phyloP scores from a whole-genome alignment of 2,113 vertebrate genomes.

The Steatornis caripensis region DNA sequence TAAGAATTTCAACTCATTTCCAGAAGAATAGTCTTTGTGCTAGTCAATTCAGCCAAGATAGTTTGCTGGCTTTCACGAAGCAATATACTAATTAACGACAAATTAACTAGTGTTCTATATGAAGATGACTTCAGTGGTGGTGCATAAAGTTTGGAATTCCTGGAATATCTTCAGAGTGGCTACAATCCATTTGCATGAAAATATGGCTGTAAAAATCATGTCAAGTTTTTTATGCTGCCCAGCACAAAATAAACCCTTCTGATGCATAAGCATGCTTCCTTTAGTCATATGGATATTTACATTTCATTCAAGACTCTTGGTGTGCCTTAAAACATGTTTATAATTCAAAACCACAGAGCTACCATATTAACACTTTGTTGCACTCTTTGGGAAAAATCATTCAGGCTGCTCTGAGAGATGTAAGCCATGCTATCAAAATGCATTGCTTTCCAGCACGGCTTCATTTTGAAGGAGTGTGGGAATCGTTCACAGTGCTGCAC shows the following conservation, averaged over 20 bases:
- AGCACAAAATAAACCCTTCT: background rate
- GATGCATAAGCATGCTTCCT: background rate
- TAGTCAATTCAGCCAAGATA: conserved; percentile 41
- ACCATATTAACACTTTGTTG: conserved; percentile 11
- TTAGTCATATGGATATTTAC: conserved; percentile 19
- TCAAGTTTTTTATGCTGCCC: background rate
- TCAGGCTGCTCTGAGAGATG: background rate
- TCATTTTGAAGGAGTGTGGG: background rate
- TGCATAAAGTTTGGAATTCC: conserved; percentile 38
- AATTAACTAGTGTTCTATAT: conserved; percentile 69
- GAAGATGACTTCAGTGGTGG: conserved; percentile 37
- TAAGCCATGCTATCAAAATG: background rate
- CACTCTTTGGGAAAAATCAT: background rate
- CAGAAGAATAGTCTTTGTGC: conserved; percentile 66
- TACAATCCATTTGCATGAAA: conserved; percentile 56
- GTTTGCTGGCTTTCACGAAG: conserved; percentile 58
- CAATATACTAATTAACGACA: conserved; percentile 72
- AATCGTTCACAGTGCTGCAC: background rate
- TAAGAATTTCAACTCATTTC: conserved; percentile 69
- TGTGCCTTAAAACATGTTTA: background rate
- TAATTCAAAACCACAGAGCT: conserved; percentile 8
- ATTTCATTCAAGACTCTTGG: conserved; percentile 17
- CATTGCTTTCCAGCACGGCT: background rate
- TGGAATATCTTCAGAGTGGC: conserved; percentile 30
- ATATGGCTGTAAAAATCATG: conserved; percentile 18